Conservation (phyloP, 2,113 vertebrate species). For the Meriones unguiculatus region DNA sequence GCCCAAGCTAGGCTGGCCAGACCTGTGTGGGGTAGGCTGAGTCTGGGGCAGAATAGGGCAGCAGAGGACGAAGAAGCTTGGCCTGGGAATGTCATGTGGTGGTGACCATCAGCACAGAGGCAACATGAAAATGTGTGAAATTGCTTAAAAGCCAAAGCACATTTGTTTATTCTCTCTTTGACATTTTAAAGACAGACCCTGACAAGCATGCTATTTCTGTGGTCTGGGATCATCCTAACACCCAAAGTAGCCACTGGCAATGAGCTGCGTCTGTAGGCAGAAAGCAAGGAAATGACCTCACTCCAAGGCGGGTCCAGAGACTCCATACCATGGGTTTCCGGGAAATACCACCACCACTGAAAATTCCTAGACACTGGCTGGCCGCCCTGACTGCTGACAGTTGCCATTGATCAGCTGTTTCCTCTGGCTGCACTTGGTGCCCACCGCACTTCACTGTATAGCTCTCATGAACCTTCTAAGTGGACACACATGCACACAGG, state of each 20-base stretch:
- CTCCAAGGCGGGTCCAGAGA: not conserved
- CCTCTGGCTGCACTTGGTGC: not conserved
- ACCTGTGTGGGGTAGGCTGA: not conserved
- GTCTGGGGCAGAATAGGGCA: too few species aligned
- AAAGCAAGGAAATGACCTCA: not conserved
- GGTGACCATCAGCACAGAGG: not conserved
- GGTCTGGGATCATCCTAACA: not conserved
- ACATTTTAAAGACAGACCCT: not conserved
- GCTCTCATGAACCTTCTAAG: not conserved
- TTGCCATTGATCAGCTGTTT: not conserved
- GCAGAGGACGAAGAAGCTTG: not conserved
- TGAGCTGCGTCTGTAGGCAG: not conserved
- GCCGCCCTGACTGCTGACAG: not conserved
- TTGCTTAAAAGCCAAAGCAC: not conserved
- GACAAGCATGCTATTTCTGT: not conserved
- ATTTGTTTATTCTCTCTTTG: not conserved
- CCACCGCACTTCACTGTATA: not conserved
- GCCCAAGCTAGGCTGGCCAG: not conserved
- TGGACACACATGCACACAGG: not conserved
- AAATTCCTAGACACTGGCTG: not conserved
- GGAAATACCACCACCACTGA: fast-evolving
- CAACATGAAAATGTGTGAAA: not conserved
- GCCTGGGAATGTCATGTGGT: not conserved
- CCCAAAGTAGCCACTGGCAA: not conserved
- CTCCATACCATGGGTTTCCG: not conserved